Base-by-base conservation (phyloP, 2,888 invertebrate genomes). In the Spodoptera littoralis region DNA sequence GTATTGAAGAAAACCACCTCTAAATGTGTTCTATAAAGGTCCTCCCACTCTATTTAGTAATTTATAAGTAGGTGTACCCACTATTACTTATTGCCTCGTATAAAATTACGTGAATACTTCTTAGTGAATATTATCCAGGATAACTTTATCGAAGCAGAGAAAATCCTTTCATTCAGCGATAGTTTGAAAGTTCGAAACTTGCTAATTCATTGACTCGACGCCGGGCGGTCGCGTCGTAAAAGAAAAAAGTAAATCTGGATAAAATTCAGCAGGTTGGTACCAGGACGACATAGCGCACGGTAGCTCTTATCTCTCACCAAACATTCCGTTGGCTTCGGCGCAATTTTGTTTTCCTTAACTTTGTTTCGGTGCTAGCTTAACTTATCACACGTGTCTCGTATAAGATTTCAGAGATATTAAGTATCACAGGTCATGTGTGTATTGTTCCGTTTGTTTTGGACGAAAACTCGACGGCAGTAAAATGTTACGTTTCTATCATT, bases 341-440 rank as follows among this genome's bases (percentile, higher is more conserved):
- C 62, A 71, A 76, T 80, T 80, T 83, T 76, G 79, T 81, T 82
- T 79, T 69, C 70, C 67, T 65, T 48, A 73, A 82, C 72, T 77
- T 80, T 67, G 57, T 69, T 76, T 61, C 41, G 45, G 22, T 61
- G 64, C 52, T 46, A 56, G 12, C 13, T 36, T 1, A 65, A 66
- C 8, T 62, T 57, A 30, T 30, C 41, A 36, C 9, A 55, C 49
- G 18, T 52, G 48, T 58, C 9, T 52, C 45, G 18, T 52, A 46
- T 58, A 62, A 55, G 36, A 50, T 67, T 54, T 72, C 36, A 43
- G 43, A 55, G 18, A 46, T 18, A 50, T 54, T 12, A 46, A 46
- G 45, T 71, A 51, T 51, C 36, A 5, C 43, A 6, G 11, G 13
- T 48, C 6, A 11, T 64, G 22, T 18, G 11, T 30, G 8, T 13